Percentiles rank a stretch among this genome's conserved stretches.
Evolutionary conservation across 2,888 invertebrate species (phyloP).

Genomic region (Chrysodeixis includens): DNA sequence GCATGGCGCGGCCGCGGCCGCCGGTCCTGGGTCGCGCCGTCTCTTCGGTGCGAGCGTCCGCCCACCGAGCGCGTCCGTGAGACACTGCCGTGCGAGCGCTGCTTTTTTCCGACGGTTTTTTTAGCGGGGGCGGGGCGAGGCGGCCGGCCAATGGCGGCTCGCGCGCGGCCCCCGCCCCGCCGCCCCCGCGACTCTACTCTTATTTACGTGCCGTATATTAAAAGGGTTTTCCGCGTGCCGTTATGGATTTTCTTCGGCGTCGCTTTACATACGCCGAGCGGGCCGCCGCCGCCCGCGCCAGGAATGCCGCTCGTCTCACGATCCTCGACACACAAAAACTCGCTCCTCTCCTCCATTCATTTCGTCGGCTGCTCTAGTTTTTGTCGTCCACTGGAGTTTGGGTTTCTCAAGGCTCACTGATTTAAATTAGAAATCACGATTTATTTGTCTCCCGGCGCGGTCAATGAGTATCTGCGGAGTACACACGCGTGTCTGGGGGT

Average conservation of each 20-base stretch:
- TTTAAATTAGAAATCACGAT: slow-evolving; percentile 48
- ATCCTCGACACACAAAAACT: slow-evolving; percentile 50
- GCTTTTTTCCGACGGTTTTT: slow-evolving; percentile 83
- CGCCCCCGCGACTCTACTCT: slow-evolving; percentile 70
- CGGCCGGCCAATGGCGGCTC: slow-evolving; percentile 76
- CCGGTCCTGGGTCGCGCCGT: slow-evolving; percentile 88
- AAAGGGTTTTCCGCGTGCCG: slow-evolving; percentile 89
- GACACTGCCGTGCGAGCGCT: slow-evolving; percentile 82
- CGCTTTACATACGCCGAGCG: slow-evolving; percentile 81
- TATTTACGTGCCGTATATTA: slow-evolving; percentile 89
- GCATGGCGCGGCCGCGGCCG: slow-evolving; percentile 90
- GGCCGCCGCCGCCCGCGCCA: slow-evolving; percentile 29
- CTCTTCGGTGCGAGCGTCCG: slow-evolving; percentile 79
- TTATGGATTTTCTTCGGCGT: slow-evolving; percentile 86
- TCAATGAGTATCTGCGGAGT: slow-evolving; percentile 13
- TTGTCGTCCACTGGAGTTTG: slow-evolving; percentile 46
- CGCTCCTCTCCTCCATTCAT: slow-evolving; percentile 56
- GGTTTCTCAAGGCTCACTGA: slow-evolving; percentile 49
- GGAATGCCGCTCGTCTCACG: slow-evolving; percentile 46
- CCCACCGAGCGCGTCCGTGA: slow-evolving; percentile 82
- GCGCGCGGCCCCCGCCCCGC: slow-evolving; percentile 62
- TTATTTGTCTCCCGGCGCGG: slow-evolving; percentile 16
- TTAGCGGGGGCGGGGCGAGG: slow-evolving; percentile 82
- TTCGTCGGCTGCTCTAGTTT: slow-evolving; percentile 52
- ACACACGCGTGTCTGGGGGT: slow-evolving; percentile 7